phyloP scores from a whole-genome alignment of 1,140 invertebrate genomes.

The Scaptomyza graminum region DNA sequence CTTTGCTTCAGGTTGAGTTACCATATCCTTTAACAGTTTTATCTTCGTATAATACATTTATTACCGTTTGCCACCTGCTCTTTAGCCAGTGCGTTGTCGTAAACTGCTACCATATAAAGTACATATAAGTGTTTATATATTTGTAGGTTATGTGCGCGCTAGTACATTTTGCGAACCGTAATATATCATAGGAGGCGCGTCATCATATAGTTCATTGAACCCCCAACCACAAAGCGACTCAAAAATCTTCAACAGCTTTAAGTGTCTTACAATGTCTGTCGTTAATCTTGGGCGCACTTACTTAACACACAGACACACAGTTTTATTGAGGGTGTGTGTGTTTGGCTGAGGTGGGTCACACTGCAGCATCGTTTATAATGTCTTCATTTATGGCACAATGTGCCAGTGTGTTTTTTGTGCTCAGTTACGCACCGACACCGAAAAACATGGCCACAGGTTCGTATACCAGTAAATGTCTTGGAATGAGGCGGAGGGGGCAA shows the following conservation, averaged over 20 bases:
- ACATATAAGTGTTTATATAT: slow-evolving; percentile 18
- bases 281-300: slow-evolving; percentile 71
- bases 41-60: slow-evolving; percentile 54
- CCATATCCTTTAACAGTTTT: slow-evolving; percentile 44
- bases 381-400: slow-evolving; percentile 79
- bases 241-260: slow-evolving; percentile 78
- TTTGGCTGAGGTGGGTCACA: slow-evolving; percentile 20
- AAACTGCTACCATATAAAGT: slow-evolving; percentile 25
- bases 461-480: neutral
- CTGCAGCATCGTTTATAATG: slow-evolving; percentile 71
- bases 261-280: slow-evolving; percentile 80
- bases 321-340: slow-evolving; percentile 11
- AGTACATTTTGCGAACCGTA: slow-evolving; percentile 32
- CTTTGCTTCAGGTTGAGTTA: neutral
- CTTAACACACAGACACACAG: slow-evolving; percentile 29
- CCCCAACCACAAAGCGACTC: slow-evolving; percentile 62
- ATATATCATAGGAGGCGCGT: slow-evolving; percentile 64
- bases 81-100: slow-evolving; percentile 27
- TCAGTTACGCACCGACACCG: slow-evolving; percentile 80
- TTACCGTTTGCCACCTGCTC: slow-evolving; percentile 43
- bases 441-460: slow-evolving; percentile 55
- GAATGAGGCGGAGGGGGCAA: neutral
- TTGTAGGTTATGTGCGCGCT: slow-evolving; percentile 10
- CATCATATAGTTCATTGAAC: slow-evolving; percentile 80
- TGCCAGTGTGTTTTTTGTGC: slow-evolving; percentile 67